phyloP scores from a whole-genome alignment of 2,113 vertebrate genomes.

The Trichechus manatus region DNA sequence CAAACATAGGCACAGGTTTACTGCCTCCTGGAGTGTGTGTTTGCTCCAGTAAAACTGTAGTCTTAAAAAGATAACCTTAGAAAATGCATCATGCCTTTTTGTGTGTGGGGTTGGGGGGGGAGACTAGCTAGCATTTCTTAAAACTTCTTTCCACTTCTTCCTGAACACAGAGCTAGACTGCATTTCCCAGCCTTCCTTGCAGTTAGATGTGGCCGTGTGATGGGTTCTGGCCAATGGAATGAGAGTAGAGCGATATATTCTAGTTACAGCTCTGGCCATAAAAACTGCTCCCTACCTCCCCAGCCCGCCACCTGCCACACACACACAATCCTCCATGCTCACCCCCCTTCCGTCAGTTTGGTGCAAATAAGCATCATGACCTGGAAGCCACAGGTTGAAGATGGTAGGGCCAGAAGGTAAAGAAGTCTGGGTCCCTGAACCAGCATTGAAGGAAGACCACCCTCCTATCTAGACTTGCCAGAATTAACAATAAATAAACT shows the following conservation, averaged over 20 bases:
- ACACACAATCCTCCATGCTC: background rate
- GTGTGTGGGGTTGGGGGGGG: background rate
- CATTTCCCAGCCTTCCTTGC: constrained; percentile 18
- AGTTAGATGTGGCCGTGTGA: background rate
- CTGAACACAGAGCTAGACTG: background rate
- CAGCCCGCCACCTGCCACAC: background rate
- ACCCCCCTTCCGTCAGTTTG: background rate
- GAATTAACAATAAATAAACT: background rate
- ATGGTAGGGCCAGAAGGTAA: background rate
- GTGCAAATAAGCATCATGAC: background rate
- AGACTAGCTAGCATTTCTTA: background rate
- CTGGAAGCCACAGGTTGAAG: background rate
- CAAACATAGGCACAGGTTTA: background rate
- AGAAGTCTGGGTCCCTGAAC: background rate
- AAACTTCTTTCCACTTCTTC: background rate
- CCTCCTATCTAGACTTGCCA: background rate
- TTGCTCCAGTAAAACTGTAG: constrained; percentile 31
- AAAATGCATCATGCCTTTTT: background rate
- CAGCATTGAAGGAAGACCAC: background rate
- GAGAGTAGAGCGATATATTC: background rate
- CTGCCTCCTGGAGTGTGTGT: background rate
- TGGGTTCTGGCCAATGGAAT: background rate
- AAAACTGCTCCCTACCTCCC: background rate
- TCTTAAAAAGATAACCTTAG: constrained; percentile 28
- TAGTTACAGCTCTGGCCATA: background rate